These are phyloP conservation scores for Drosophila helvetica DNA, from an alignment of 2,888 invertebrate species.

Conservation along the genomic window DNA sequence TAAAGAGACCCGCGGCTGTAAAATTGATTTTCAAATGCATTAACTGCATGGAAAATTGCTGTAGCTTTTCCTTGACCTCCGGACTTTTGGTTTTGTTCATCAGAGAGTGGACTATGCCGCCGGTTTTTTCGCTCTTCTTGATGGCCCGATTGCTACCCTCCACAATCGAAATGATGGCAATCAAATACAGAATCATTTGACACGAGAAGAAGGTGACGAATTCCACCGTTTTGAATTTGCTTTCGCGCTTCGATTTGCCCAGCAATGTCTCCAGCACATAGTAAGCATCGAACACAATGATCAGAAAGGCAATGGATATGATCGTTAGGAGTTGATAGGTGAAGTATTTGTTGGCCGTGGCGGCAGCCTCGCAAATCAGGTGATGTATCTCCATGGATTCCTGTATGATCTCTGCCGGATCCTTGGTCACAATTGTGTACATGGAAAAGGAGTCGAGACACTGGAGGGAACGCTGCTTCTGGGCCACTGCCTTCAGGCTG, in stretches of 20 bases:
- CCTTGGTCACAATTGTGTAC: constrained; percentile 82
- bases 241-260: constrained; percentile 81
- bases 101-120: constrained; percentile 81
- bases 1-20: constrained; percentile 84
- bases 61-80: constrained; percentile 81
- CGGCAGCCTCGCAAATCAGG: constrained; percentile 83
- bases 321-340: constrained; percentile 83
- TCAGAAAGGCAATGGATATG: constrained; percentile 83
- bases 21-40: constrained; percentile 83
- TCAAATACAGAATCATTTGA: constrained; percentile 83
- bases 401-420: constrained; percentile 82
- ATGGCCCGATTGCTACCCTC: constrained; percentile 83
- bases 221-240: constrained; percentile 82
- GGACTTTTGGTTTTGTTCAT: constrained; percentile 79
- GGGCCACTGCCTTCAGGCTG: constrained; percentile 60
- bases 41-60: constrained; percentile 83
- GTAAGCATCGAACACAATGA: constrained; percentile 84
- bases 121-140: constrained; percentile 83
- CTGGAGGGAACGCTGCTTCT: constrained; percentile 80
- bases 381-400: constrained; percentile 84
- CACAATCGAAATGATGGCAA: constrained; percentile 83
- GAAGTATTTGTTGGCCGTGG: constrained; percentile 83
- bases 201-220: constrained; percentile 84
- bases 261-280: constrained; percentile 83
- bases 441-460: constrained; percentile 82